Evolutionary conservation across 2,888 invertebrate genomes (phyloP).

Genomic region (Polydrusus cervinus): DNA sequence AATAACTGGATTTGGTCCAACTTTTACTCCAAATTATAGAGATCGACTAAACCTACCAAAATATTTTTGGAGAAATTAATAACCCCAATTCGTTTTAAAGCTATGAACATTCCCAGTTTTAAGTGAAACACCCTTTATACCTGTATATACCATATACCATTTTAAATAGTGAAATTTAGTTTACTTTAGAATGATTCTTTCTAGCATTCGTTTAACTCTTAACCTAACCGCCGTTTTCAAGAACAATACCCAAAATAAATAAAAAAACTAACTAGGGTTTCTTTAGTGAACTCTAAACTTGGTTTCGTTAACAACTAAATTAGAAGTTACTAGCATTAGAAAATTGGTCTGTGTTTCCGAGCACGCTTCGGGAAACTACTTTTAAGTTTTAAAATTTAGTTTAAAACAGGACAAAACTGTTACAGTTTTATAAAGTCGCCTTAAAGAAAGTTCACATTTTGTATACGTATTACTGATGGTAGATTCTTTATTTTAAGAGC

Average conservation of each 20-base stretch:
- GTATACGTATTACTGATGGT: neutral
- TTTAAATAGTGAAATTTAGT: too few species aligned
- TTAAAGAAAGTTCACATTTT: neutral
- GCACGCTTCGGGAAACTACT: constrained; percentile 18
- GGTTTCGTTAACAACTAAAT: constrained; percentile 49
- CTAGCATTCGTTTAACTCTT: neutral
- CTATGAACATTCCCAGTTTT: too few species aligned
- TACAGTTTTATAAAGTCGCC: neutral
- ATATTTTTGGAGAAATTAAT: too few species aligned
- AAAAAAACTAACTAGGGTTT: neutral
- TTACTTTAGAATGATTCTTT: too few species aligned
- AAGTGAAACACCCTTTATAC: too few species aligned
- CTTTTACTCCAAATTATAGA: too few species aligned
- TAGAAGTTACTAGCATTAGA: constrained; percentile 45
- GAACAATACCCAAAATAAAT: neutral
- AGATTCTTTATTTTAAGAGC: too few species aligned
- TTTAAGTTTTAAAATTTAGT: constrained; percentile 37
- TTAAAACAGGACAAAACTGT: constrained; percentile 26
- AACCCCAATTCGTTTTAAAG: too few species aligned
- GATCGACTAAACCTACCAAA: too few species aligned
- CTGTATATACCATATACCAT: too few species aligned
- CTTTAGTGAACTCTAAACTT: constrained; percentile 33
- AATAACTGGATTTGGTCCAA: too few species aligned
- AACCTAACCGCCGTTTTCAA: neutral
- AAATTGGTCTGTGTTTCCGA: constrained; percentile 37